Evolutionary conservation across 2,797 vertebrate genomes (phyloP).

Genomic region (Antennarius maculatus): DNA sequence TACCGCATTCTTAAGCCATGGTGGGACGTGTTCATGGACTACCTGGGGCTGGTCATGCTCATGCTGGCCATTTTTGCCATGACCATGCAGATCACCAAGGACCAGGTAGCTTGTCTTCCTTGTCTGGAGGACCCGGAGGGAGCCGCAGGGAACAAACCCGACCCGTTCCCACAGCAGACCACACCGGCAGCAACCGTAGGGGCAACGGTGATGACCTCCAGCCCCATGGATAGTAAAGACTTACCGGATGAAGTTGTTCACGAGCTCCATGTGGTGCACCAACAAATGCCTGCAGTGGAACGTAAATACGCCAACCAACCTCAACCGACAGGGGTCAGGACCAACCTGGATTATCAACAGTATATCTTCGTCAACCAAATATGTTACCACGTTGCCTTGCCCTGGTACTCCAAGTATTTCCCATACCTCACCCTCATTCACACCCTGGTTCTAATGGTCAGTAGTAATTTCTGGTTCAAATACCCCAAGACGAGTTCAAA

Average conservation of each 20-base stretch:
- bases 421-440: slow-evolving; percentile 98
- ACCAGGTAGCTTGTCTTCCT: slow-evolving; percentile 97
- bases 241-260: slow-evolving; percentile 53
- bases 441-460: slow-evolving; percentile 97
- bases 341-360: slow-evolving; percentile 96
- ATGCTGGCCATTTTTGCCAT: slow-evolving; percentile 99
- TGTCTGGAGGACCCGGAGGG: slow-evolving; percentile 81
- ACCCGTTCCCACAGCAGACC: slow-evolving; percentile 56
- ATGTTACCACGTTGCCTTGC: slow-evolving; percentile 97
- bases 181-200: slow-evolving; percentile 49
- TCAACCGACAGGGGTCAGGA: slow-evolving; percentile 86
- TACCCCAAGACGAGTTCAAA: slow-evolving; percentile 99
- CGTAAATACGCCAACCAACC: slow-evolving; percentile 66
- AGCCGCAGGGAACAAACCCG: slow-evolving; percentile 20
- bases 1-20: slow-evolving; percentile 99
- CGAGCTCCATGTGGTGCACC: slow-evolving; percentile 51
- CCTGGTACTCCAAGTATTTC: slow-evolving; percentile 99
- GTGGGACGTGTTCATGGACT: slow-evolving; percentile 99
- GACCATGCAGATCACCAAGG: slow-evolving; percentile 99
- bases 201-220: slow-evolving; percentile 23
- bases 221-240: slow-evolving; percentile 56
- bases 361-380: slow-evolving; percentile 99
- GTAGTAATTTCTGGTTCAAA: slow-evolving; percentile 99
- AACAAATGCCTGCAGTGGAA: slow-evolving; percentile 33
- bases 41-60: slow-evolving; percentile 96